These are phyloP conservation scores for Amblyjoppa proteus DNA, from an alignment of 2,888 invertebrate genomes.

Conservation along the genomic window DNA sequence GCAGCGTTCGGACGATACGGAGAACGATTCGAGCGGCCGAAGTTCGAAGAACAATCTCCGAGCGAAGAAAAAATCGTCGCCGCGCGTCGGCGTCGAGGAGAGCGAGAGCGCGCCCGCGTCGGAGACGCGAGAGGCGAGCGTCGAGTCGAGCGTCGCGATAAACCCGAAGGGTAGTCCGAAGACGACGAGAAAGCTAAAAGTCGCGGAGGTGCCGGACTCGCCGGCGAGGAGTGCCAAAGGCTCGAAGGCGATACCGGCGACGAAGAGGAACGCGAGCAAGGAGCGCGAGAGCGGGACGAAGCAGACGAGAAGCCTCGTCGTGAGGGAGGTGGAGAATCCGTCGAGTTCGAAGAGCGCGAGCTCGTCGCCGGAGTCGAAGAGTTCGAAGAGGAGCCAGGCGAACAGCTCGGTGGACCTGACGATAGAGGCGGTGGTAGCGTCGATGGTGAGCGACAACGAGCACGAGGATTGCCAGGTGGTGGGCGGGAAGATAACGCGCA, in stretches of 20 bases:
- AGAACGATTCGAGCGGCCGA: slow-evolving; percentile 72
- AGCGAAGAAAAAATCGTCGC: slow-evolving; percentile 74
- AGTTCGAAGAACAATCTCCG: slow-evolving; percentile 79
- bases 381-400: slow-evolving; percentile 56
- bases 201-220: slow-evolving; percentile 68
- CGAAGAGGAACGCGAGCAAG: slow-evolving; percentile 74
- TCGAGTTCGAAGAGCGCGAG: slow-evolving; percentile 32
- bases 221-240: slow-evolving; percentile 73
- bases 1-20: slow-evolving; percentile 35
- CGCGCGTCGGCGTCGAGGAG: slow-evolving; percentile 52
- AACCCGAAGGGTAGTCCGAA: slow-evolving; percentile 78
- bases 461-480: slow-evolving; percentile 74
- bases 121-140: background rate
- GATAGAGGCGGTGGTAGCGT: slow-evolving; percentile 83
- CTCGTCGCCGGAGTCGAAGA: slow-evolving; percentile 54
- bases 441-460: slow-evolving; percentile 80
- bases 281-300: slow-evolving; percentile 67
- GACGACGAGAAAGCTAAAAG: slow-evolving; percentile 73
- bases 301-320: slow-evolving; percentile 62
- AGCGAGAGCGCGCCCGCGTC: slow-evolving; percentile 26
- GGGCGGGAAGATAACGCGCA: slow-evolving; percentile 76
- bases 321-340: slow-evolving; percentile 65
- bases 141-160: slow-evolving; percentile 52
- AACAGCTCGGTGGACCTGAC: slow-evolving; percentile 81
- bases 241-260: slow-evolving; percentile 65